A percentile compares a stretch with the other conserved stretches of the same genome.
Conservation (phyloP, 1,140 invertebrate species). For the Hylaeus volcanicus region DNA sequence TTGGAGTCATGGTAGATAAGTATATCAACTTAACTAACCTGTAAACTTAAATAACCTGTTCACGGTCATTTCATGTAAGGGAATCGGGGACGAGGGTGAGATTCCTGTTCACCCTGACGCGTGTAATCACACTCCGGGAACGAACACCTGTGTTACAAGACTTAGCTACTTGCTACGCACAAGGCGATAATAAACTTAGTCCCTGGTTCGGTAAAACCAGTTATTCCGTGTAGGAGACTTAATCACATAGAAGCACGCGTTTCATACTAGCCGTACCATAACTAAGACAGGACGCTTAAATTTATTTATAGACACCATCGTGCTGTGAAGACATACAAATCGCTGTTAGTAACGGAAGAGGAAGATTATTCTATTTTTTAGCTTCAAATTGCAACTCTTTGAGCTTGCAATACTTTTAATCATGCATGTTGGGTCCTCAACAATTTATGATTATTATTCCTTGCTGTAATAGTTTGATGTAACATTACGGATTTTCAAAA, state of each 20-base stretch:
- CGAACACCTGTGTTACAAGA: not conserved
- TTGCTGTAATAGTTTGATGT: too few relatives aligned
- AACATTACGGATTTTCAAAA: too few relatives aligned
- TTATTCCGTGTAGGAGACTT: not conserved
- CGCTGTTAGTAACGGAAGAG: too few relatives aligned
- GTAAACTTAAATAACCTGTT: not conserved
- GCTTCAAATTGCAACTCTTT: too few relatives aligned
- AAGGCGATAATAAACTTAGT: not conserved
- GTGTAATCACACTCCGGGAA: slow-evolving; percentile 6
- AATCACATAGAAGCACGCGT: slow-evolving; percentile 4
- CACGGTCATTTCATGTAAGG: not conserved
- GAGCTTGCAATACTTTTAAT: too few relatives aligned
- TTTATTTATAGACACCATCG: not conserved
- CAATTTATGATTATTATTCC: too few relatives aligned
- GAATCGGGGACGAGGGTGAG: not conserved
- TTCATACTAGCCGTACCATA: not conserved
- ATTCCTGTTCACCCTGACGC: not conserved
- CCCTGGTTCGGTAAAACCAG: not conserved
- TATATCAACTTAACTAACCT: too few relatives aligned
- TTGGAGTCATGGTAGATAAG: too few relatives aligned
- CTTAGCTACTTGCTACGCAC: not conserved
- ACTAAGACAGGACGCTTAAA: not conserved
- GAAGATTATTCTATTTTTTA: too few relatives aligned
- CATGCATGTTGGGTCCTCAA: too few relatives aligned
- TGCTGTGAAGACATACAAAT: too few relatives aligned